Percentiles rank a stretch among this genome's conserved stretches.
Conservation (phyloP, 2,113 vertebrate species). For the Paralichthys olivaceus region DNA sequence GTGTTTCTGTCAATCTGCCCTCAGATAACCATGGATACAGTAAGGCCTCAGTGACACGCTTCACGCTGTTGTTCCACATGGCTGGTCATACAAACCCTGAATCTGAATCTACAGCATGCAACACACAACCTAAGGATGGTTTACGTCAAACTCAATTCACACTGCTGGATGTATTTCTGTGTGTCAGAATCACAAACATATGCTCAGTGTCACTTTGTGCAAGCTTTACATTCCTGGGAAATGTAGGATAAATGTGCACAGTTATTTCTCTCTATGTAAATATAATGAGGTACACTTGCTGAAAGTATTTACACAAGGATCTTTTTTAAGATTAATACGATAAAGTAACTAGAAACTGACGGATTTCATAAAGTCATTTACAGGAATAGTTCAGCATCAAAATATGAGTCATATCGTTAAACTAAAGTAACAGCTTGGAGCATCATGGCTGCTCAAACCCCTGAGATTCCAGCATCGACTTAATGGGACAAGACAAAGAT, state of each 20-base stretch:
- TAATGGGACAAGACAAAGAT: neutral
- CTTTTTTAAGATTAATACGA: neutral
- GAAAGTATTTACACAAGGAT: neutral
- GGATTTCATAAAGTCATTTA: too few relatives aligned
- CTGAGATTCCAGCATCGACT: neutral
- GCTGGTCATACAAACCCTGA: constrained; percentile 30
- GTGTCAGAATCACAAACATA: neutral
- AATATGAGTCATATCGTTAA: too few relatives aligned
- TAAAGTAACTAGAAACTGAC: neutral
- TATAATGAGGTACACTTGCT: constrained; percentile 22
- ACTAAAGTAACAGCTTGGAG: too few relatives aligned
- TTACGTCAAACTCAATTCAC: constrained; percentile 16
- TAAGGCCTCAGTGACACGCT: constrained; percentile 68
- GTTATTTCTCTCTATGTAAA: neutral
- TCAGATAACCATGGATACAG: constrained; percentile 57
- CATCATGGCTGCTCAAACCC: too few relatives aligned
- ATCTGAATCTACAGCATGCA: constrained; percentile 38
- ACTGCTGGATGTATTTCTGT: too few relatives aligned
- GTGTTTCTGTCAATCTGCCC: constrained; percentile 25
- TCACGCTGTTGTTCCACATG: constrained; percentile 43
- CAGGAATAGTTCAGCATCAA: too few relatives aligned
- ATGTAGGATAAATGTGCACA: neutral
- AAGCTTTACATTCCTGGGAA: constrained; percentile 4
- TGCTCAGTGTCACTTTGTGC: constrained; percentile 12
- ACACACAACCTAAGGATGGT: neutral